Evolutionary conservation across 2,797 vertebrate species (phyloP).

Genomic region (Limnodromus scolopaceus): DNA sequence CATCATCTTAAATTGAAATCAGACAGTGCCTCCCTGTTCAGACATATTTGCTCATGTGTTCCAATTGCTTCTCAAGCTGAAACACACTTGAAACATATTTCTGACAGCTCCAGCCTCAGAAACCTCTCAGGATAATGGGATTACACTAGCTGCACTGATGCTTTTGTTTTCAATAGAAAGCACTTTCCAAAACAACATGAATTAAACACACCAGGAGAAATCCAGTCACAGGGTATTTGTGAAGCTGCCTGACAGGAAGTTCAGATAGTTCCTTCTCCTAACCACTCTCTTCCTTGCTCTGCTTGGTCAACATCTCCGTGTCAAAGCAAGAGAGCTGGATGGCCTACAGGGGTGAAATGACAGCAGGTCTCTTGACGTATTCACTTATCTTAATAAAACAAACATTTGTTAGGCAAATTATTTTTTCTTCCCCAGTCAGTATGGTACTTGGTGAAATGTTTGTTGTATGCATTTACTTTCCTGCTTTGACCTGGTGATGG

Average conservation of each 20-base stretch:
- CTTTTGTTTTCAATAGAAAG: not conserved
- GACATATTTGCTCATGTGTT: not conserved
- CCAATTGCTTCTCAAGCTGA: not conserved
- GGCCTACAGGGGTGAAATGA: not conserved
- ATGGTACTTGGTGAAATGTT: not conserved
- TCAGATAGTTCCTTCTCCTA: not conserved
- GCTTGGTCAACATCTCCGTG: not conserved
- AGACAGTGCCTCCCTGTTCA: not conserved
- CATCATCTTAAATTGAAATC: not conserved
- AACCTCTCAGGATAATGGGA: not conserved
- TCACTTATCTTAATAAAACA: not conserved
- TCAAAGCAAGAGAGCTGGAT: not conserved
- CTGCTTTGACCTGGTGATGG: not conserved
- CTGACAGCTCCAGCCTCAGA: not conserved
- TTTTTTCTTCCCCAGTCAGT: not conserved
- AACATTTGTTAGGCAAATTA: not conserved
- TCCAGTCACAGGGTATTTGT: not conserved
- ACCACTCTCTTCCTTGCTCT: not conserved
- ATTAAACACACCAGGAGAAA: not conserved
- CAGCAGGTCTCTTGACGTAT: rapidly evolving
- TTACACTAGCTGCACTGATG: not conserved
- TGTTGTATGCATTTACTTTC: not conserved
- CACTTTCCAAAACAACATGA: not conserved
- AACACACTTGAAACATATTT: not conserved
- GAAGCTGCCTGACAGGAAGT: not conserved